Conservation (phyloP, 1,140 invertebrate species). For the Brachionus rotundiformis region DNA sequence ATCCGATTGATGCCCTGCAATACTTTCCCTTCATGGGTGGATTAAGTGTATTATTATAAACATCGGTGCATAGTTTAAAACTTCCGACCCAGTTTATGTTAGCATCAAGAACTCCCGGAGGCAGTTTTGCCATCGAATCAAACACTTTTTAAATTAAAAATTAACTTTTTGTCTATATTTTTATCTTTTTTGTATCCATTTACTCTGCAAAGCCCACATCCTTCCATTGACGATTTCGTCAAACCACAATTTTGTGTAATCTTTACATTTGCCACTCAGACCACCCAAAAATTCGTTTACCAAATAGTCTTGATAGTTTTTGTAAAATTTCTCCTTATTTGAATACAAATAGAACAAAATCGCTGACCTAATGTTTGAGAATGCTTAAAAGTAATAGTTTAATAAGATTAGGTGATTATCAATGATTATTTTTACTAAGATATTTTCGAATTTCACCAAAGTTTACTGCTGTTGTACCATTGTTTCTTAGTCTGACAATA, state of each 20-base stretch:
- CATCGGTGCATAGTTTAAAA: conserved; percentile 9
- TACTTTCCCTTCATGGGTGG: conserved; percentile 46
- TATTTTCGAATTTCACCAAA: neutral
- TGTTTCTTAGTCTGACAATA: neutral
- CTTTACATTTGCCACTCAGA: neutral
- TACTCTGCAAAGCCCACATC: conserved; percentile 47
- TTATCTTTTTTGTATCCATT: neutral
- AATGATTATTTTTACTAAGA: neutral
- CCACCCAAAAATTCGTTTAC: conserved; percentile 40
- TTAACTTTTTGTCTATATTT: conserved; percentile 9
- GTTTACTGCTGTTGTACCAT: neutral
- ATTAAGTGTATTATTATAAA: conserved; percentile 9
- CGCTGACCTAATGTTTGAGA: neutral
- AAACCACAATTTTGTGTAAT: conserved; percentile 28
- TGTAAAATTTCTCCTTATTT: neutral
- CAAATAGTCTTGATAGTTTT: neutral
- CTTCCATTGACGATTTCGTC: conserved; percentile 43
- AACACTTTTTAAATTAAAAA: conserved; percentile 40
- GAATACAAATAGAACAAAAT: conserved; percentile 6
- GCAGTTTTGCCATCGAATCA: conserved; percentile 46
- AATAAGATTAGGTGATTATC: neutral
- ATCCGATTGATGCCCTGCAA: conserved; percentile 41
- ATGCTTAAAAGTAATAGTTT: neutral
- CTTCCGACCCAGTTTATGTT: conserved; percentile 52
- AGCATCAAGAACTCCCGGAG: conserved; percentile 12